Base-by-base conservation (phyloP, 2,797 vertebrate genomes). In the Pachyuromys duprasi region DNA sequence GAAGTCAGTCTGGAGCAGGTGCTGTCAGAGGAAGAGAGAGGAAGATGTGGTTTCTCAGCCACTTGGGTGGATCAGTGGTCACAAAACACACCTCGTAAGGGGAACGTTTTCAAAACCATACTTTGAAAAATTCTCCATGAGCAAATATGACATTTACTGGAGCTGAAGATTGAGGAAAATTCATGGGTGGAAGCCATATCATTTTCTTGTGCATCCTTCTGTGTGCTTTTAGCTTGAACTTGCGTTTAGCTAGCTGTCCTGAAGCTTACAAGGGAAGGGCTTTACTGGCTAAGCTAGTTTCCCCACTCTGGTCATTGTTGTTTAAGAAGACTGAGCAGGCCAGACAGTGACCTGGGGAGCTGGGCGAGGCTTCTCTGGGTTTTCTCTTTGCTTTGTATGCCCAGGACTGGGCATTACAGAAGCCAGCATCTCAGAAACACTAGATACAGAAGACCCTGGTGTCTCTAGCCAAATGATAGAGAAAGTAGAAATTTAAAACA, bases 121-220 rank as follows among this genome's bases (percentile, higher is more conserved):
- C 70, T 93, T 96, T 89, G 62, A 33, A 60, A 97, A 75, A 81
- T 95, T 95, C 70, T 96, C 94, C 49, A 69, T 95, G 97, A 95
- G 65, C 93, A 95, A 96, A 97, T 93, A 78, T 90, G 96, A 91
- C 95, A 96, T 86, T 96, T 96, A 83, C 81, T 87, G 86, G 65
- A 86, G 75, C 53, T 89, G 33, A 83, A 90, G 83, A 91, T 36
- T 49, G 75, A 87, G 83, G 84, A 89, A 92, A 93, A 90, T 84
- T 84, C 84, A 74, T 67, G 55, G 82, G 83, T 79, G 92, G 83
- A 94, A 93, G 79, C 28, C 0, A 2, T 70, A 69, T 92, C 60
- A 95, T 96, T 95, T 94, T 93, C 70, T 20, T 69, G n/a, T 33
- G 65, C 31, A 70, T 83, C 31, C 45, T 96, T 72, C 42, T 15